Base-by-base conservation (phyloP, 2,888 invertebrate species). In the Eupithecia insigniata region DNA sequence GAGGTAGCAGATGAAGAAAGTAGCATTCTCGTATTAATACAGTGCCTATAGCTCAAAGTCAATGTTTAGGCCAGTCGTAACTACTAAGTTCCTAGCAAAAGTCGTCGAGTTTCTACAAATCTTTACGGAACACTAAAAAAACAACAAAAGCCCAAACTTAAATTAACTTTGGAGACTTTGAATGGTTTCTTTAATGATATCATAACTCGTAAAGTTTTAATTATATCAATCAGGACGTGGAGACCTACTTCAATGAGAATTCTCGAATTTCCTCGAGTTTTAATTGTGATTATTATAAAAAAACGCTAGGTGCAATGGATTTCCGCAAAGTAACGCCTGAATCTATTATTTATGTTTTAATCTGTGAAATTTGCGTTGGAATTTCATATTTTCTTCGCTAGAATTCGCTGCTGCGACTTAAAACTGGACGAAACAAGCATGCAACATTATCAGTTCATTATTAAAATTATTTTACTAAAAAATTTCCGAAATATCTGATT, bases 191-290 rank as follows among this genome's bases (percentile, higher is more conserved):
- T 64, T 64, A 64, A 36, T 66, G 60, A 66, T 58, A 66, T 65
- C 30, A 46, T 70, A 61, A 22, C 66, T 66, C 70, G 43, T 62
- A 46, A 61, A 66, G 26, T 70, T 70, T 66, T 70, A 70, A 70
- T 65, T 32, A 70, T 66, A 60, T 58, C 66, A 34, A 62, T 32
- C 46, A 60, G 18, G 14, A 55, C 16, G 51, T 32, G n/a, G 66
- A 22, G 14, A n/a, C n/a, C 32, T 61, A 30, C 18, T 22, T 61
- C 32, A 61, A 32, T 61, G 61, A 61, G 32, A 61, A 18, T 61
- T 32, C 34, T 22, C 61, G 10, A n/a, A 61, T 61, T 61, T n/a
- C 1, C 22, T 32, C 10, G 32, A n/a, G 16, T 8, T 61, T 55
- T 4, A 26, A n/a, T 34, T 61, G 30, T 60, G 60, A 18, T 30